phyloP scores from a whole-genome alignment of 2,888 invertebrate species.

The Volucella bombylans region DNA sequence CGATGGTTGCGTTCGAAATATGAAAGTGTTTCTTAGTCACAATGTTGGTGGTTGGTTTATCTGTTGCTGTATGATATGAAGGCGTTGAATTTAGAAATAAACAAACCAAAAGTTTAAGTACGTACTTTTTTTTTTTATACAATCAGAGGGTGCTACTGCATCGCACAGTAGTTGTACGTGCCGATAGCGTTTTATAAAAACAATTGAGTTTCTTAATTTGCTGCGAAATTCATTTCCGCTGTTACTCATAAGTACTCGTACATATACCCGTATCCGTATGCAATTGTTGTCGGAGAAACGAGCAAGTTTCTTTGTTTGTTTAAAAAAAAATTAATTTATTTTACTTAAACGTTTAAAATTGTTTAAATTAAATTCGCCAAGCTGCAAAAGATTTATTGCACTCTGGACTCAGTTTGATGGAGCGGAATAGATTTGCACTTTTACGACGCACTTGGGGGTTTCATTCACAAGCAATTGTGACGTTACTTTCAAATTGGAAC shows the following conservation, averaged over 20 bases:
- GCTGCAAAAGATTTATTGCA: constrained; percentile 13
- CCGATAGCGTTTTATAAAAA: constrained; percentile 28
- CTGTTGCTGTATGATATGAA: neutral
- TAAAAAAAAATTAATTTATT: constrained; percentile 36
- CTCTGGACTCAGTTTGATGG: neutral
- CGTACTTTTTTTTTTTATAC: constrained; percentile 12
- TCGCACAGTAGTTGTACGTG: constrained; percentile 25
- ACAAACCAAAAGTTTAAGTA: neutral
- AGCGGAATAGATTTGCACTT: constrained; percentile 21
- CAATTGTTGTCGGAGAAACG: constrained; percentile 5
- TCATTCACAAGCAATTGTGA: neutral
- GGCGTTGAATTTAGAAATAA: neutral
- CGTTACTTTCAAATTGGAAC: neutral
- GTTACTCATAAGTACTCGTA: neutral
- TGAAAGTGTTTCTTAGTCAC: constrained; percentile 20
- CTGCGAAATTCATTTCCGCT: constrained; percentile 31
- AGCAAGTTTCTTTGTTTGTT: constrained; percentile 29
- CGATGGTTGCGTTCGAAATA: constrained; percentile 1
- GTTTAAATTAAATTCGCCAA: constrained; percentile 19
- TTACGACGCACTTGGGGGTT: constrained; percentile 14
- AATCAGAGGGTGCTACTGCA: constrained; percentile 12
- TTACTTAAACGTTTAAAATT: constrained; percentile 19
- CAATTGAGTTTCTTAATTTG: constrained; percentile 16
- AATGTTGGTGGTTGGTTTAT: neutral
- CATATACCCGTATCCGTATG: neutral